Evolutionary conservation across 2,797 vertebrate genomes (phyloP), one percentile per base, ranked within the genome.

Genomic region (Sphenodon punctatus): DNA sequence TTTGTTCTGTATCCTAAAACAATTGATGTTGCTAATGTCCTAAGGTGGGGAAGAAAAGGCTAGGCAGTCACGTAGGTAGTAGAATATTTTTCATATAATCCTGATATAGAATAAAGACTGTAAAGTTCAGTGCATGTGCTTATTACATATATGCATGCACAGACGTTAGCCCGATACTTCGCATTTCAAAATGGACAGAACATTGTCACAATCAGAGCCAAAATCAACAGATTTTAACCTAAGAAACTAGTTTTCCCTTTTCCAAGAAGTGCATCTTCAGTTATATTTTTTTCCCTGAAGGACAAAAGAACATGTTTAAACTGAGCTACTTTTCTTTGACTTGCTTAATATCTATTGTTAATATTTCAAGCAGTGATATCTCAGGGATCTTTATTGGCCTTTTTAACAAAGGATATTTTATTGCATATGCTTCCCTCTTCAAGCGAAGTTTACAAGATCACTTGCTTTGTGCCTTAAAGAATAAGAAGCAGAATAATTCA

Each of bases 241-340:
- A 23, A 67, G n/a, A 11, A 25, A 51, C 72, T 60, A 10, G 2
- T 2, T 23, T 43, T 36, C 77, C 76, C 51, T 79, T 63, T 6
- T 79, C 65, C 67, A 4, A 66, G 58, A 72, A 63, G 41, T 64
- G 49, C 46, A 46, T 77, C 41, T 45, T 58, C 56, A 39, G n/a
- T n/a, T n/a, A n/a, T n/a, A n/a, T n/a, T n/a, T n/a, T 49, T 67
- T 78, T 56, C 78, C 27, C 23, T 81, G 49, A 83, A 85, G 36
- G 65, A 65, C 64, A 79, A 80, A 89, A 71, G 42, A 68, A 66
- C 34, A 42, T 14, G n/a, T 46, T 19, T 36, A 30, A 34, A 32
- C 0, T 10, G 19, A 36, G n/a, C 7, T 34, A 42, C 46, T 43
- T 60, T 56, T 30, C 61, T 25, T 19, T 65, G 20, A 38, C 36